Percentiles rank a stretch among this genome's conserved stretches.
Evolutionary conservation across 2,888 invertebrate genomes (phyloP).

Genomic region (Onthophagus sagittarius): DNA sequence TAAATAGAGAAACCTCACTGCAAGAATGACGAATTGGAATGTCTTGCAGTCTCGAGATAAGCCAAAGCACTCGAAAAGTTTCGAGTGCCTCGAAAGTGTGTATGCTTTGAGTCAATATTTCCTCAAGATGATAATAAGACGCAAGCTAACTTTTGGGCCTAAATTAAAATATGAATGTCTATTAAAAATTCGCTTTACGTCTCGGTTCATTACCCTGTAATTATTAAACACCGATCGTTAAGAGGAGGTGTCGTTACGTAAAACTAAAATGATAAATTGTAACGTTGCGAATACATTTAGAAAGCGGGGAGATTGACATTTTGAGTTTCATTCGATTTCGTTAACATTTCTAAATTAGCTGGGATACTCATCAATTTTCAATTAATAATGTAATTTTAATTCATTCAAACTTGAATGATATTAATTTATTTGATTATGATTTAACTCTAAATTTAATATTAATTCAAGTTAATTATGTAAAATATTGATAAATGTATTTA

Average conservation of each 20-base stretch:
- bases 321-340: background rate
- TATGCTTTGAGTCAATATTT: background rate
- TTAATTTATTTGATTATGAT: too few species aligned
- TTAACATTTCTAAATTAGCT: too few species aligned
- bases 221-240: background rate
- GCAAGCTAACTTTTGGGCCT: background rate
- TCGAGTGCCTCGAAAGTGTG: background rate
- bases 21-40: constrained; percentile 13
- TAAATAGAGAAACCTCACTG: background rate
- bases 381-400: too few species aligned
- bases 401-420: too few species aligned
- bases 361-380: too few species aligned
- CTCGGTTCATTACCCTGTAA: background rate
- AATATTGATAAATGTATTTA: too few species aligned
- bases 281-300: background rate
- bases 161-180: too few species aligned
- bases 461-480: too few species aligned
- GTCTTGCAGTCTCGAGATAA: background rate
- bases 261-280: background rate
- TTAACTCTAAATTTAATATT: too few species aligned
- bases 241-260: background rate
- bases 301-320: background rate
- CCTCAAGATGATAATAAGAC: background rate
- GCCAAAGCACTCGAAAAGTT: background rate
- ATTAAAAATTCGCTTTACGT: too few species aligned